A percentile compares a stretch with the other conserved stretches of the same genome.
Evolutionary conservation across 1,140 invertebrate genomes (phyloP).

Genomic region (Triops longicaudatus): DNA sequence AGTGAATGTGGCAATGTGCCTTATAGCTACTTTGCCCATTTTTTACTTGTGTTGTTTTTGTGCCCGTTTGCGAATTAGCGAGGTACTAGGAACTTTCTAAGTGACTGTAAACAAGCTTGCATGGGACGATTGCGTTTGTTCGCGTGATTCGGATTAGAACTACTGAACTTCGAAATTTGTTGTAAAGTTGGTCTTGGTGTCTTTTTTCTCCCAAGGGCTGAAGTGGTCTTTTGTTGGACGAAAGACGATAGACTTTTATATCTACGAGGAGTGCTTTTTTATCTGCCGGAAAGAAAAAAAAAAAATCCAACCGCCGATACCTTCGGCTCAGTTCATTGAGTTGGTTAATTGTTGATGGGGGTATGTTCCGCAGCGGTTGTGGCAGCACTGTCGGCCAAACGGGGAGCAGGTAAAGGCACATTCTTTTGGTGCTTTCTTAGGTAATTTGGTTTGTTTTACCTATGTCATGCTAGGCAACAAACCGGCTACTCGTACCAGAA

Average conservation of each 20-base stretch:
- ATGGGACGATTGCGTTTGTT: neutral
- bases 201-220: neutral
- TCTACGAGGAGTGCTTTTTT: neutral
- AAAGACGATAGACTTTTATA: neutral
- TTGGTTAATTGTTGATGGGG: constrained; percentile 22
- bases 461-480: neutral
- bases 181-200: neutral
- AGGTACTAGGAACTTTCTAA: neutral
- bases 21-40: neutral
- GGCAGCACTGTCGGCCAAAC: constrained; percentile 25
- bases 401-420: neutral
- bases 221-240: neutral
- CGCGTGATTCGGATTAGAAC: neutral
- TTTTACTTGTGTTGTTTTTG: neutral
- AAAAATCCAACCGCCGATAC: neutral
- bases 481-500: neutral
- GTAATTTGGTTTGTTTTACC: neutral
- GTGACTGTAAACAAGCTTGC: neutral
- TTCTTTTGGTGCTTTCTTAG: neutral
- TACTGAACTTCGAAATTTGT: neutral
- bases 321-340: neutral
- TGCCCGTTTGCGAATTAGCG: neutral
- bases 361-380: constrained; percentile 22
- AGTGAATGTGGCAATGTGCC: neutral
- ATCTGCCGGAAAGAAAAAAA: neutral